phyloP scores from a whole-genome alignment of 2,797 vertebrate genomes.

The Thaleichthys pacificus region DNA sequence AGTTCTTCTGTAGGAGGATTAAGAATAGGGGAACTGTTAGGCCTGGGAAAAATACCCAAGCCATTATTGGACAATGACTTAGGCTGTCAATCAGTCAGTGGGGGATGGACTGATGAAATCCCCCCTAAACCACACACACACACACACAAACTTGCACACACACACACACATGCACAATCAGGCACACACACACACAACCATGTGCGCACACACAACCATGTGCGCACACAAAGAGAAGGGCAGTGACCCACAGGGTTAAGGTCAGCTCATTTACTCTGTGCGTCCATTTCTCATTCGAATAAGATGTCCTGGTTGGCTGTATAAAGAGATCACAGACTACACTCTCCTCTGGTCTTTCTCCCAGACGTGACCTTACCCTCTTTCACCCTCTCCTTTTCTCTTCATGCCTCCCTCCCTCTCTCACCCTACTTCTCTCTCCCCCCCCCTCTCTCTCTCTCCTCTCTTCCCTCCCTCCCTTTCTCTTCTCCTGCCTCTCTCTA shows the following conservation, averaged over 20 bases:
- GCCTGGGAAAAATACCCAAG: conserved; percentile 73
- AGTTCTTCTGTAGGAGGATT: background rate
- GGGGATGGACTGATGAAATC: conserved; percentile 53
- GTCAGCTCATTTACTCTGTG: conserved; percentile 80
- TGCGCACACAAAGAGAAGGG: conserved; percentile 21
- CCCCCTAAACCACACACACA: conserved; percentile 9
- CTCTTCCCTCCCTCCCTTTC: conserved; percentile 48
- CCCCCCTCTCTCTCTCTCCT: conserved; percentile 51
- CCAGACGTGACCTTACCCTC: conserved; percentile 62
- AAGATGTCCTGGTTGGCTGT: conserved; percentile 62
- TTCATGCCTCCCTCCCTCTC: conserved; percentile 44
- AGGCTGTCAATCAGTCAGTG: conserved; percentile 71
- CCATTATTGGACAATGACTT: conserved; percentile 69
- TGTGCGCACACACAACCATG: no score
- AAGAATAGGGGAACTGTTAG: conserved; percentile 38
- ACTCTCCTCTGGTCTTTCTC: conserved; percentile 56
- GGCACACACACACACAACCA: conserved; percentile 17
- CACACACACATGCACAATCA: conserved; percentile 11
- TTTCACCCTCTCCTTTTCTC: conserved; percentile 47
- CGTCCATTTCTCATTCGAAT: conserved; percentile 82
- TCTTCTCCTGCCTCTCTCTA: conserved; percentile 41
- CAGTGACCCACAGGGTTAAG: conserved; percentile 78
- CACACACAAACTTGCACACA: conserved; percentile 4
- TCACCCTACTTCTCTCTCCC: conserved; percentile 37
- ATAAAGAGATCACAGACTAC: conserved; percentile 68